Evolutionary conservation across 2,888 invertebrate genomes (phyloP).

Genomic region (Idaea aversata): DNA sequence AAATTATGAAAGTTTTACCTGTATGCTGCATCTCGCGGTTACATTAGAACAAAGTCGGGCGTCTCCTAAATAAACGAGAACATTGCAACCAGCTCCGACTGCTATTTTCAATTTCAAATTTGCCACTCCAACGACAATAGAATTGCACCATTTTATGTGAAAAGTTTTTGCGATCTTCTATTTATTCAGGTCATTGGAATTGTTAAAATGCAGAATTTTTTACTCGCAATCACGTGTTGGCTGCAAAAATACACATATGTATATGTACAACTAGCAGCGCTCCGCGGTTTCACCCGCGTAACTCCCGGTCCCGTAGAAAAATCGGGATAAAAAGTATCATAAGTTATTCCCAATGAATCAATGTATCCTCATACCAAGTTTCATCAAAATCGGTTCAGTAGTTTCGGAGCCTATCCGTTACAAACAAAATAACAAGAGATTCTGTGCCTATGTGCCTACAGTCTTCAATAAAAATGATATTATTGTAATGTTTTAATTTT

Average conservation of each 20-base stretch:
- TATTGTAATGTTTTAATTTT: no score
- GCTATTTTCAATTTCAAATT: slow-evolving; percentile 74
- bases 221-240: slow-evolving; percentile 25
- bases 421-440: no score
- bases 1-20: slow-evolving; percentile 50
- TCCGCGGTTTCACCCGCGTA: no score
- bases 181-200: slow-evolving; percentile 51
- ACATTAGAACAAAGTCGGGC: slow-evolving; percentile 56
- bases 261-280: not conserved
- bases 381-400: no score
- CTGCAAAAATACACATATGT: slow-evolving; percentile 16
- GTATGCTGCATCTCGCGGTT: slow-evolving; percentile 50
- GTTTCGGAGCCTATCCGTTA: no score
- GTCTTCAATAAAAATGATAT: no score
- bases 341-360: no score
- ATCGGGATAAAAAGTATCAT: no score
- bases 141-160: slow-evolving; percentile 59
- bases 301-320: no score
- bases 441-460: no score
- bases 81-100: slow-evolving; percentile 49
- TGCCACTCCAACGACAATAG: slow-evolving; percentile 61
- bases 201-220: slow-evolving; percentile 39
- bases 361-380: no score
- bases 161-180: slow-evolving; percentile 50
- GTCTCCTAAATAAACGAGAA: slow-evolving; percentile 56